Base-by-base conservation (phyloP, 2,113 vertebrate species). In the Chrysemys picta region DNA sequence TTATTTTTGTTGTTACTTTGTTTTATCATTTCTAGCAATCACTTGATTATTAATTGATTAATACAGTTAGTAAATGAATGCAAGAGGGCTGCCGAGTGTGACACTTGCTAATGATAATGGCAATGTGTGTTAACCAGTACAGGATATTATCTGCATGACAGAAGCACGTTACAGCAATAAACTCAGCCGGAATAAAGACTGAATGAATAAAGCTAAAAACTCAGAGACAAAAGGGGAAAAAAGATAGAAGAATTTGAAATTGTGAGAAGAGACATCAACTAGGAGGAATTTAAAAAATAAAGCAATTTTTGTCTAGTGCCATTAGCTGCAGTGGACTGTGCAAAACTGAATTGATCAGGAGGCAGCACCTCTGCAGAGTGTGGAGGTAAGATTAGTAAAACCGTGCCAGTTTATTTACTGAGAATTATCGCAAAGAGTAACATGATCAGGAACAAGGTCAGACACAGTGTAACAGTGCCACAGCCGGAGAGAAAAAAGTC, bases 351-450 rank as follows among this genome's bases (percentile, higher is more conserved):
- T 45, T 57, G 57, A 47, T 38, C 21, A 91, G 78, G 84, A 79
- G 8, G 10, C 31, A 86, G 57, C 80, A 56, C 3, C 62, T 82
- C 53, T 82, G 29, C 14, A 94, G 85, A 17, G 21, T 84, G 12
- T 22, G 45, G 19, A 80, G 53, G 13, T 54, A 57, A 95, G 56
- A 93, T 91, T 78, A 88, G 65, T 21, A 87, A 85, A 93, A 85
- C 1, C 9, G 22, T 91, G 31, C 3, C 38, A 69, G 62, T 53
- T 85, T 94, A 59, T 85, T 93, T 95, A 82, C 50, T 50, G 53
- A 88, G 91, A 97, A 93, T 72, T 69, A 93, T 29, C 1, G 8
- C 59, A 59, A 6, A 62, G 52, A 93, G 89, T 93, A 88, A 94
- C 90, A 16, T 35, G 62, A 80, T 10, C 38, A 90, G 9, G 24